phyloP scores from a whole-genome alignment of 2,888 invertebrate species.

The Tortricodes alternella region DNA sequence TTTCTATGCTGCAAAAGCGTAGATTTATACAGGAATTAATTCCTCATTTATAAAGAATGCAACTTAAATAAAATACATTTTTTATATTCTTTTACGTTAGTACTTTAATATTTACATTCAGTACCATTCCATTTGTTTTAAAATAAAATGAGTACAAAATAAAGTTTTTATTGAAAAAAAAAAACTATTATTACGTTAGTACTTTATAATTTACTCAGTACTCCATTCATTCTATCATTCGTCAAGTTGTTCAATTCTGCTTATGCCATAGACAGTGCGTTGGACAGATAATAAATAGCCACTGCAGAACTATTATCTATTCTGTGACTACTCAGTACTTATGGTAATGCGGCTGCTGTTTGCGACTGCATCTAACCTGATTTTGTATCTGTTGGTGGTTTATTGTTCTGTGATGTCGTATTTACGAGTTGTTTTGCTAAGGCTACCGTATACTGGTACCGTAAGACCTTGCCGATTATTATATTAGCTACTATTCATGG shows the following conservation, averaged over 20 bases:
- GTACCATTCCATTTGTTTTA: too few relatives aligned
- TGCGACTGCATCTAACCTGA: slow-evolving; percentile 10
- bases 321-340: too few relatives aligned
- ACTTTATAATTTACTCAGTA: neutral
- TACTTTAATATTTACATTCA: neutral
- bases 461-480: neutral
- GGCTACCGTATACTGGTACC: neutral
- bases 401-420: neutral
- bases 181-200: too few relatives aligned
- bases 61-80: neutral
- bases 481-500: neutral
- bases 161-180: too few relatives aligned
- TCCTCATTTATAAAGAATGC: neutral
- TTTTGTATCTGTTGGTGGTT: slow-evolving; percentile 8
- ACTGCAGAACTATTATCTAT: too few relatives aligned
- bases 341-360: slow-evolving; percentile 22
- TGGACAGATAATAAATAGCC: slow-evolving; percentile 16
- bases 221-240: neutral
- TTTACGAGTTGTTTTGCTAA: neutral
- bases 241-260: neutral
- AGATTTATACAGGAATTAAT: neutral
- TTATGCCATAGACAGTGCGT: neutral
- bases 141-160: too few relatives aligned
- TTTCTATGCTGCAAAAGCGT: neutral
- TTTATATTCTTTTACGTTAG: neutral